Percentiles rank a stretch among this genome's conserved stretches.
Conservation (phyloP, 2,113 vertebrate species). For the Laterallus jamaicensis region DNA sequence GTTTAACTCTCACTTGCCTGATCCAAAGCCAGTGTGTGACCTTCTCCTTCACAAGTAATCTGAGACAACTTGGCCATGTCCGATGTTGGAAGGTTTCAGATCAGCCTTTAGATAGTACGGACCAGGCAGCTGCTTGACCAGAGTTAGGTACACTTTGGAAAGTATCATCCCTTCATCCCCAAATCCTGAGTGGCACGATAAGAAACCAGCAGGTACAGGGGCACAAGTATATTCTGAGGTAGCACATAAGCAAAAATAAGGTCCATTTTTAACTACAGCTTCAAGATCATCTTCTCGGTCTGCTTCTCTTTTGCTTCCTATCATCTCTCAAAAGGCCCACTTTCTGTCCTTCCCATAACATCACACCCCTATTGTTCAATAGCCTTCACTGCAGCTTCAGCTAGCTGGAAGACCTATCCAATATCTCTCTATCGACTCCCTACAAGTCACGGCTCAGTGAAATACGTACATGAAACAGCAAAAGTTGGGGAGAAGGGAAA, state of each 20-base stretch:
- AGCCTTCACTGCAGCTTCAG: neutral
- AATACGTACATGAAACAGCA: rapidly evolving
- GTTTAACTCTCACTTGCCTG: neutral
- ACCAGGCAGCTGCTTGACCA: neutral
- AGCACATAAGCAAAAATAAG: neutral
- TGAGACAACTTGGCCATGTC: rapidly evolving
- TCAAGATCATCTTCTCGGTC: neutral
- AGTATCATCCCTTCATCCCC: neutral
- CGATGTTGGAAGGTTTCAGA: neutral
- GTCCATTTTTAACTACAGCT: neutral
- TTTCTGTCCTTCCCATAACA: neutral
- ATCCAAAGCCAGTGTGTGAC: neutral
- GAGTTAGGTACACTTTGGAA: neutral
- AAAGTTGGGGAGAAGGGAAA: neutral
- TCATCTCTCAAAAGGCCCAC: neutral
- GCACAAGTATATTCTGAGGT: neutral
- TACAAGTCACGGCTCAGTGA: neutral
- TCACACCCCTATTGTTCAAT: neutral
- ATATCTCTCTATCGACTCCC: rapidly evolving
- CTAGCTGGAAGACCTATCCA: neutral
- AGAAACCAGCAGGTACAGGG: neutral
- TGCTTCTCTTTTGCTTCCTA: neutral
- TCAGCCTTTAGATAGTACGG: neutral
- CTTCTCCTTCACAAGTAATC: neutral
- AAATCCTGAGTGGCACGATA: neutral